These are phyloP conservation scores for Mercenaria mercenaria DNA, from an alignment of 1,140 invertebrate species.

Conservation along the genomic window DNA sequence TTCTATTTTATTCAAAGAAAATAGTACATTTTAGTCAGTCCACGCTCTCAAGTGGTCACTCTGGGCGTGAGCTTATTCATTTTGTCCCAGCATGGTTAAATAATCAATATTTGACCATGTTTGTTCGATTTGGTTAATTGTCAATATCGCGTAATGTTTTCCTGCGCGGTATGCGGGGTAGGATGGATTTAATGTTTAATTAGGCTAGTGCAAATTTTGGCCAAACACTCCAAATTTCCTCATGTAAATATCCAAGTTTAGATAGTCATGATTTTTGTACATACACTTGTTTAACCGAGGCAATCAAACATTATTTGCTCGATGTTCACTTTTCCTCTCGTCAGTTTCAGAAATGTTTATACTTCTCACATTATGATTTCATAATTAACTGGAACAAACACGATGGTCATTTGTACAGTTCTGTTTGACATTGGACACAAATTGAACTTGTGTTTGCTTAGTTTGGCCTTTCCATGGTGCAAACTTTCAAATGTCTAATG, in stretches of 20 bases:
- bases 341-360: conserved; percentile 43
- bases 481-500: no score
- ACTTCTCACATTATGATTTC: conserved; percentile 64
- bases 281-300: conserved; percentile 54
- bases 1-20: neutral
- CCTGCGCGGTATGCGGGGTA: conserved; percentile 34
- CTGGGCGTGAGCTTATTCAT: neutral
- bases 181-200: conserved; percentile 69
- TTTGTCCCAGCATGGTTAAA: conserved; percentile 20
- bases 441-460: conserved; percentile 48
- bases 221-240: conserved; percentile 62
- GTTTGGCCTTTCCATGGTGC: neutral
- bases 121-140: conserved; percentile 60
- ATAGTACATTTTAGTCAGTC: neutral
- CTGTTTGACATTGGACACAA: neutral
- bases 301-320: conserved; percentile 56
- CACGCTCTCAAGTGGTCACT: conserved; percentile 16
- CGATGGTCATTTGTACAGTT: conserved; percentile 46
- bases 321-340: conserved; percentile 53
- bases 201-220: conserved; percentile 59
- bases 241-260: conserved; percentile 47
- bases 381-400: conserved; percentile 53
- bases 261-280: conserved; percentile 52
- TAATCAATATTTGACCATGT: conserved; percentile 62
- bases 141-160: conserved; percentile 67